Percentiles rank a stretch among this genome's conserved stretches.
phyloP scores from a whole-genome alignment of 2,888 invertebrate species.

The Fabriciana adippe region DNA sequence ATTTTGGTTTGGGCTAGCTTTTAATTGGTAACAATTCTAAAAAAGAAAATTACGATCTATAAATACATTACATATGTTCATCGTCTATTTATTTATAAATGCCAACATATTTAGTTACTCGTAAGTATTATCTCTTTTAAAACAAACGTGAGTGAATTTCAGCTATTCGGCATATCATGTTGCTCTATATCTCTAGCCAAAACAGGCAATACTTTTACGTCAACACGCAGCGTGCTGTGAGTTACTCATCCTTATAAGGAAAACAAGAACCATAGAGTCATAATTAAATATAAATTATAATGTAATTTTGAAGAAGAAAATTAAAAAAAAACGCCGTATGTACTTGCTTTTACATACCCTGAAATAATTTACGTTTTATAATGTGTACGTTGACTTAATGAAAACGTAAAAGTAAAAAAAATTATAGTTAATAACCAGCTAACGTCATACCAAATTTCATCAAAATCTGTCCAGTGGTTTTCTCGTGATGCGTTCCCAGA shows the following conservation, averaged over 20 bases:
- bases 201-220: slow-evolving; percentile 32
- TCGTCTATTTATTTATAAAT: background rate
- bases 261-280: slow-evolving; percentile 9
- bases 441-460: too few relatives aligned
- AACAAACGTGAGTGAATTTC: slow-evolving; percentile 30
- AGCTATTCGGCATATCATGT: slow-evolving; percentile 32
- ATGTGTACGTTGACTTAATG: too few relatives aligned
- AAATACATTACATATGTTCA: too few relatives aligned
- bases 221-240: slow-evolving; percentile 21
- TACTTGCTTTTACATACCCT: too few relatives aligned
- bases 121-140: slow-evolving; percentile 17
- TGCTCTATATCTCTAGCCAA: slow-evolving; percentile 29
- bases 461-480: too few relatives aligned
- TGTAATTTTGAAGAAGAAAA: background rate
- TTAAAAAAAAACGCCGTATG: background rate
- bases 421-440: too few relatives aligned
- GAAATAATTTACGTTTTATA: too few relatives aligned
- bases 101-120: background rate
- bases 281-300: slow-evolving; percentile 5
- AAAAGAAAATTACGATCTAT: too few relatives aligned
- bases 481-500: too few relatives aligned
- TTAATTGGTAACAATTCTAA: too few relatives aligned
- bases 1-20: too few relatives aligned
- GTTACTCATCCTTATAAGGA: slow-evolving; percentile 13
- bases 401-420: too few relatives aligned